phyloP scores from a whole-genome alignment of 2,888 invertebrate genomes.

The Alloscopus bannaensis region DNA sequence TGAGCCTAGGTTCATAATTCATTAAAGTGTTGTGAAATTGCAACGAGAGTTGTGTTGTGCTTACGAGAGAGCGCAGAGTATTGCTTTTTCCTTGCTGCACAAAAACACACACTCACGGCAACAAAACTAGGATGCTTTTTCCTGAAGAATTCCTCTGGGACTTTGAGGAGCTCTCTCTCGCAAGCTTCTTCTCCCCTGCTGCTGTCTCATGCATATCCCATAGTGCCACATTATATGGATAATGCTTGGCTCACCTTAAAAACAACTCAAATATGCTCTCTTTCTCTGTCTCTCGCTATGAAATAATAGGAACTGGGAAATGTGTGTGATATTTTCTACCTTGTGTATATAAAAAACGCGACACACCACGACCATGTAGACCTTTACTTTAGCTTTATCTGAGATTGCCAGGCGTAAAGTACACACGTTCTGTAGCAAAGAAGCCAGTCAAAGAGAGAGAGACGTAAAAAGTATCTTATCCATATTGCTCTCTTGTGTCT shows the following conservation, averaged over 20 bases:
- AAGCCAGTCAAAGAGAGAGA: no score
- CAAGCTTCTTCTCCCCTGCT: slow-evolving; percentile 56
- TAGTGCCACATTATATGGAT: slow-evolving; percentile 57
- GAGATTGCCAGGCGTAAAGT: slow-evolving; percentile 70
- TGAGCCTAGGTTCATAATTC: slow-evolving; percentile 72
- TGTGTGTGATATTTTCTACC: slow-evolving; percentile 7
- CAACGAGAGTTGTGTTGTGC: slow-evolving; percentile 64
- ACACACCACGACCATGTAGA: background rate
- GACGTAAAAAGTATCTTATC: slow-evolving; percentile 39
- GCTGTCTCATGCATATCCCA: slow-evolving; percentile 61
- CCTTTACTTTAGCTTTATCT: slow-evolving; percentile 62
- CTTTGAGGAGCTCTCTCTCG: slow-evolving; percentile 37
- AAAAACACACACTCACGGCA: background rate
- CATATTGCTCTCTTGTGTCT: slow-evolving; percentile 51
- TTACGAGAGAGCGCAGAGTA: slow-evolving; percentile 19
- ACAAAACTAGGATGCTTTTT: slow-evolving; percentile 45
- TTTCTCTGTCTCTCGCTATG: no score
- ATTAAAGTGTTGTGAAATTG: slow-evolving; percentile 73
- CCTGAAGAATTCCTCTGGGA: slow-evolving; percentile 68
- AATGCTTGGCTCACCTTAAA: slow-evolving; percentile 56
- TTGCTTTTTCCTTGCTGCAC: slow-evolving; percentile 5
- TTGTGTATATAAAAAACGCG: slow-evolving; percentile 14
- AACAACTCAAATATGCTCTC: slow-evolving; percentile 10
- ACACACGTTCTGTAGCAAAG: no score
- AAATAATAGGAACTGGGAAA: slow-evolving; percentile 19